phyloP scores from a whole-genome alignment of 2,797 vertebrate genomes.

The Hirundo rustica region DNA sequence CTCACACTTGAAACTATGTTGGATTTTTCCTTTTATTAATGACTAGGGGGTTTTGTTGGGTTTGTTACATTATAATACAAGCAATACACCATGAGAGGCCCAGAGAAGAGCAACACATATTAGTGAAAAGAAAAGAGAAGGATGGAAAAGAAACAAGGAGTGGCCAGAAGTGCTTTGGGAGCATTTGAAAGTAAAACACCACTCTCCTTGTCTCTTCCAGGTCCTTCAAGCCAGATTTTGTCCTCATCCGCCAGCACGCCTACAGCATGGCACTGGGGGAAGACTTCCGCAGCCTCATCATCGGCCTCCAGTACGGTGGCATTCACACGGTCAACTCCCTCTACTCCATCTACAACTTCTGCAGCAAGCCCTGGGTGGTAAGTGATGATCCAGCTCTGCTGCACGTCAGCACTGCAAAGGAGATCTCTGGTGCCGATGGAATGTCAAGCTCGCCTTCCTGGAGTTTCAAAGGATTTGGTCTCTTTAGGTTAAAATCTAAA shows the following conservation, averaged over 20 bases:
- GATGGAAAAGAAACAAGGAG: background rate
- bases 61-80: background rate
- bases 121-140: background rate
- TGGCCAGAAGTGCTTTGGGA: background rate
- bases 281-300: slow-evolving; percentile 92
- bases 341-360: slow-evolving; percentile 97
- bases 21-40: background rate
- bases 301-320: slow-evolving; percentile 90
- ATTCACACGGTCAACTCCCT: slow-evolving; percentile 89
- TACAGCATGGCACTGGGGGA: slow-evolving; percentile 95
- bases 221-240: slow-evolving; percentile 94
- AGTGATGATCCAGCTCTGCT: background rate
- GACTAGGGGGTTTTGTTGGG: background rate
- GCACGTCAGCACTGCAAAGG: background rate
- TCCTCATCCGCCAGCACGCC: slow-evolving; percentile 91
- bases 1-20: background rate
- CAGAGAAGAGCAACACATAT: background rate
- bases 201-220: slow-evolving; percentile 65
- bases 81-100: background rate
- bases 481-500: background rate
- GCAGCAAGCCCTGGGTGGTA: slow-evolving; percentile 95
- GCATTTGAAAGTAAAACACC: background rate
- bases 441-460: background rate
- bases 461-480: background rate
- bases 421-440: fast-evolving